Evolutionary conservation across 2,797 vertebrate genomes (phyloP), one percentile per base, ranked within the genome.

Genomic region (Phoxinus dragarum): DNA sequence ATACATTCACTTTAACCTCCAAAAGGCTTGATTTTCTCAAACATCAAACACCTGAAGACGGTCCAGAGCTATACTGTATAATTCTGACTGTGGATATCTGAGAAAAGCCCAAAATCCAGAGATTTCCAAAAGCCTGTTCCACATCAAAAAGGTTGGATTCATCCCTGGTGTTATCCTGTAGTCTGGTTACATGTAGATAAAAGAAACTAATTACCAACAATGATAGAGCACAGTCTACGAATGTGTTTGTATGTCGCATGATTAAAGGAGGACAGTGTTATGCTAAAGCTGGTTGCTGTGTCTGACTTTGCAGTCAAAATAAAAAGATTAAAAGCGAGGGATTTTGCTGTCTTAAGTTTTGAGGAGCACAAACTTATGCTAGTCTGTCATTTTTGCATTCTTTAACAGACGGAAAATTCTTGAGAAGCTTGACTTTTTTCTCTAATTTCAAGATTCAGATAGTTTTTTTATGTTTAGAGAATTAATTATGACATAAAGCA

Each of bases 301-400:
- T 61, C 76, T 78, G 84, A 38, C 31, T 80, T 80, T 69, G 68
- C 78, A 88, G 85, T 79, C 88, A 89, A 88, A 85, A 86, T 86
- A 88, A 78, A 88, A 76, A 88, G 14, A 81, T 68, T 77, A 47
- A 80, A 84, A 56, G 81, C 31, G 27, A 76, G 11, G 69, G 75
- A 42, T 74, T 84, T 61, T 72, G 31, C 64, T 27, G n/a, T 81
- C 17, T 78, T 49, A 19, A 44, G 68, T 66, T 69, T 68, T 49
- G 44, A 59, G 42, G 66, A 44, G 38, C 23, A 34, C 38, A 56
- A 84, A 69, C 47, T 66, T 71, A 42, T 16, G 52, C n/a, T 27
- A 76, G 54, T 40, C 82, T 88, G 85, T 87, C 78, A 85, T 87
- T 86, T 75, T 34, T 38, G 78, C 84, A 27, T 23, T 82, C 77